A percentile compares a stretch with the other conserved stretches of the same genome.
phyloP scores from a whole-genome alignment of 1,140 invertebrate species.

The Macrocentrus cingulum region DNA sequence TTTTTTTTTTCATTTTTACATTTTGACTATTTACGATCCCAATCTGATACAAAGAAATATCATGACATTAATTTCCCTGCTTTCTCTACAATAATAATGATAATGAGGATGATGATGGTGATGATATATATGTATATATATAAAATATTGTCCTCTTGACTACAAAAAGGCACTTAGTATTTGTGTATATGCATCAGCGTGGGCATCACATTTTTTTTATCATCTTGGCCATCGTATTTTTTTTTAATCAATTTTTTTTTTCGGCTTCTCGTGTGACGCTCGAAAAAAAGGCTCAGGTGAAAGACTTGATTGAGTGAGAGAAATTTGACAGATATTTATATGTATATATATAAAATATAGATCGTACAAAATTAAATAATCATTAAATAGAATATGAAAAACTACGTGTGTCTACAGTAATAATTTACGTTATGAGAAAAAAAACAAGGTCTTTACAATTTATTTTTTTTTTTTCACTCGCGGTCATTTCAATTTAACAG shows the following conservation, averaged over 20 bases:
- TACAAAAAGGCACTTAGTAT: constrained; percentile 15
- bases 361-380: constrained; percentile 28
- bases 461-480: no score
- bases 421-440: constrained; percentile 3
- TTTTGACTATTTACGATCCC: no score
- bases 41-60: no score
- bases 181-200: not conserved
- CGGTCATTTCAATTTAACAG: no score
- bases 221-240: not conserved
- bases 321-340: constrained; percentile 10
- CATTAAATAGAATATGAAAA: constrained; percentile 24
- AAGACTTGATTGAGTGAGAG: constrained; percentile 5
- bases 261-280: not conserved
- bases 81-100: no score
- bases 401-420: constrained; percentile 4
- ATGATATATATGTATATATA: constrained; percentile 16
- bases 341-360: constrained; percentile 23
- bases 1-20: no score
- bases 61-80: no score
- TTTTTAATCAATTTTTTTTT: not conserved
- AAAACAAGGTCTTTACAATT: no score
- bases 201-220: not conserved
- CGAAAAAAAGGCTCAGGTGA: not conserved
- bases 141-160: constrained; percentile 6
- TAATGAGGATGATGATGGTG: no score